Conservation (phyloP, 2,888 invertebrate genomes). For the Frankliniella intonsa region DNA sequence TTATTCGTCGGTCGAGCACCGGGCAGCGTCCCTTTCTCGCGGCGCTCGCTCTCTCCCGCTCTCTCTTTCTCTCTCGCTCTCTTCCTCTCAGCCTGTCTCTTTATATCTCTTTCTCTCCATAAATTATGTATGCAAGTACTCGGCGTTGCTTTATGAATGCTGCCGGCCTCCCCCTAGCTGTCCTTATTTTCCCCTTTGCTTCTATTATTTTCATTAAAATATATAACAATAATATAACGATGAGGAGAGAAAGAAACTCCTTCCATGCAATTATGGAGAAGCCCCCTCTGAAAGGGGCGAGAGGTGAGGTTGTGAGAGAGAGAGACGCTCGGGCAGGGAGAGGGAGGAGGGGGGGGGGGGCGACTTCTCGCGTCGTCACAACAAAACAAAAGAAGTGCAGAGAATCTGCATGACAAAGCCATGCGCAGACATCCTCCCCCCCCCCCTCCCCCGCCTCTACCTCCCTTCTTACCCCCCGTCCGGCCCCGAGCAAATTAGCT, state of each 20-base stretch:
- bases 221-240: neutral
- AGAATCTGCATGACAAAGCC: slow-evolving; percentile 17
- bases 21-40: neutral
- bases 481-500: neutral
- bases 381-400: slow-evolving; percentile 1
- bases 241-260: neutral
- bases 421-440: too few species aligned
- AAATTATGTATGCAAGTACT: slow-evolving; percentile 20
- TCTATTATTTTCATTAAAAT: neutral
- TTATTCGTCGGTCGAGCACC: neutral
- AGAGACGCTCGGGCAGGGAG: too few species aligned
- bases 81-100: neutral
- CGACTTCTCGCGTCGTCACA: neutral
- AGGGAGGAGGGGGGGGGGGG: too few species aligned
- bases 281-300: neutral
- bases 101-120: neutral
- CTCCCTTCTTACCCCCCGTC: neutral
- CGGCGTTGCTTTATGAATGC: slow-evolving; percentile 12
- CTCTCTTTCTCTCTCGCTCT: neutral
- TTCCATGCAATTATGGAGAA: neutral
- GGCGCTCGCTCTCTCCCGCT: neutral
- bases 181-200: neutral
- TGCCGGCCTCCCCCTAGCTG: neutral
- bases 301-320: too few species aligned
- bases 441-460: neutral